These are phyloP conservation scores for Macropodus opercularis DNA, from an alignment of 2,797 vertebrate species.

Conservation along the genomic window DNA sequence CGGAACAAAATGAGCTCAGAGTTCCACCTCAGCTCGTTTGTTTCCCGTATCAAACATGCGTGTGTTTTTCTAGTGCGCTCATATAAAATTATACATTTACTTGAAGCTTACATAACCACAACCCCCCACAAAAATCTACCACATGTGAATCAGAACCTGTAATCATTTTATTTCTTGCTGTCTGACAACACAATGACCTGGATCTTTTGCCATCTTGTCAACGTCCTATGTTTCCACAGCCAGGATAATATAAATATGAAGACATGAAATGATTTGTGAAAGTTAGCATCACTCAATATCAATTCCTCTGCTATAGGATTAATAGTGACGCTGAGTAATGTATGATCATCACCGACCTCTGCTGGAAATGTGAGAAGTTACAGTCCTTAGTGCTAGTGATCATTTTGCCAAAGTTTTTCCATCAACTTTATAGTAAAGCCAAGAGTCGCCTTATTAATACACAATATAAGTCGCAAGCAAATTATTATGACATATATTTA, in stretches of 20 bases:
- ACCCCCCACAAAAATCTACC: too few species aligned
- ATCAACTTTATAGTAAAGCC: not conserved
- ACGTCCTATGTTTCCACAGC: not conserved
- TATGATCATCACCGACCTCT: constrained; percentile 46
- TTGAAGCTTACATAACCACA: not conserved
- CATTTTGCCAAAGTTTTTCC: not conserved
- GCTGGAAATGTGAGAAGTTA: constrained; percentile 34
- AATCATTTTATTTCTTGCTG: not conserved
- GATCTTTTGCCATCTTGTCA: not conserved
- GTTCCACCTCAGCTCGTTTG: not conserved
- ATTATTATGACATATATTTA: not conserved
- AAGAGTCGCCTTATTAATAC: not conserved
- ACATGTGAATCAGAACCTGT: too few species aligned
- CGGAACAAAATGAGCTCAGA: constrained; percentile 17
- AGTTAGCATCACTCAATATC: not conserved
- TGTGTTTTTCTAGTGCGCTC: not conserved
- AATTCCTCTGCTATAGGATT: not conserved
- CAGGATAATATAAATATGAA: not conserved
- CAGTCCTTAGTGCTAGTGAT: constrained; percentile 5
- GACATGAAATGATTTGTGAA: not conserved
- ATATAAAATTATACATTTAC: not conserved
- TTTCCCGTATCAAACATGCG: not conserved
- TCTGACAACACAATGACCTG: not conserved
- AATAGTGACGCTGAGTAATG: not conserved
- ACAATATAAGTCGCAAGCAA: not conserved